Percentiles rank a stretch among this genome's conserved stretches.
Evolutionary conservation across 2,797 vertebrate species (phyloP).

Genomic region (Poeciliopsis presidionis): DNA sequence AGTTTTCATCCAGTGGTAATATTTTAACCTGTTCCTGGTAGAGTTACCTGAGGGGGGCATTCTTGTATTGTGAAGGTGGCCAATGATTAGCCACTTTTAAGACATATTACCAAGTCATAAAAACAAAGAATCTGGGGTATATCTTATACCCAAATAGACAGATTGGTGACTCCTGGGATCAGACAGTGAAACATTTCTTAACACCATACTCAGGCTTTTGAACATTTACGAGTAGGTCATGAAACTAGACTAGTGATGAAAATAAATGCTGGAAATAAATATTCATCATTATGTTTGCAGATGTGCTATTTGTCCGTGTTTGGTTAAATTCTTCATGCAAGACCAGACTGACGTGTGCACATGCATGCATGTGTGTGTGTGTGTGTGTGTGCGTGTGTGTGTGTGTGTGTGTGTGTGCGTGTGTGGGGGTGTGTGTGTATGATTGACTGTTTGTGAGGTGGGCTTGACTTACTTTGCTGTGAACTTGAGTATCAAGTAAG

Average conservation of each 20-base stretch:
- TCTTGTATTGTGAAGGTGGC: constrained; percentile 18
- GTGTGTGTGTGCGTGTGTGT: too few species aligned
- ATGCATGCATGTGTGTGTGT: constrained; percentile 27
- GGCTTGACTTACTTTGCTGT: constrained; percentile 30
- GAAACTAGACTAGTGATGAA: background rate
- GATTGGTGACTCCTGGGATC: background rate
- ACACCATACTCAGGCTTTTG: background rate
- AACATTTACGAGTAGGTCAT: background rate
- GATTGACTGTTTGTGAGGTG: constrained; percentile 18
- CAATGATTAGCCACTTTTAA: constrained; percentile 20
- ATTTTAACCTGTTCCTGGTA: constrained; percentile 54
- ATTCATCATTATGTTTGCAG: background rate
- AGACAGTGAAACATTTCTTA: background rate
- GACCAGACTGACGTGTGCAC: background rate
- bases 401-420: too few species aligned
- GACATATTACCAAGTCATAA: background rate
- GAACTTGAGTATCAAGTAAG: constrained; percentile 36
- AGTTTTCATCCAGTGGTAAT: constrained; percentile 12
- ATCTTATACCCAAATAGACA: background rate
- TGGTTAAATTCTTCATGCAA: background rate
- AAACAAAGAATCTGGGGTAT: background rate
- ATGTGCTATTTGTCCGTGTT: background rate
- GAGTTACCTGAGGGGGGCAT: constrained; percentile 45
- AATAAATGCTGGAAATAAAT: background rate
- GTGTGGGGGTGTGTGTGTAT: constrained; percentile 11